Percentiles rank a stretch among this genome's conserved stretches.
These are phyloP conservation scores for Hippoglossus stenolepis DNA, from an alignment of 2,113 vertebrate species.

Conservation along the genomic window DNA sequence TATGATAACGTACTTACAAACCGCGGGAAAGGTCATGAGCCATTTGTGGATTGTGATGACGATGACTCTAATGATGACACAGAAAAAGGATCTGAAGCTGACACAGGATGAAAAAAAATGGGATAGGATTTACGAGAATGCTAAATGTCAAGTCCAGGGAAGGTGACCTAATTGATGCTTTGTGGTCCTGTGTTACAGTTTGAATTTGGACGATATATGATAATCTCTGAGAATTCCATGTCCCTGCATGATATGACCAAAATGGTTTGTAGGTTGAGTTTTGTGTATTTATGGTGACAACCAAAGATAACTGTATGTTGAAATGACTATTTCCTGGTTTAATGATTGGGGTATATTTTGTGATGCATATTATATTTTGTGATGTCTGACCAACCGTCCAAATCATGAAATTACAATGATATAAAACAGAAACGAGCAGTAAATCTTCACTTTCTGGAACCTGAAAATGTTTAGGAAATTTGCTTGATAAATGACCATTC, in stretches of 20 bases:
- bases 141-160: not conserved
- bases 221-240: not conserved
- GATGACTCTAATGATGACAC: not conserved
- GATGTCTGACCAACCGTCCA: not conserved
- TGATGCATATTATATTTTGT: no score
- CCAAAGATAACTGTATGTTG: no score
- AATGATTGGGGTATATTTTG: no score
- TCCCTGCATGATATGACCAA: no score
- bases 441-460: no score
- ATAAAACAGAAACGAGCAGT: no score
- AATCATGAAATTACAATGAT: no score
- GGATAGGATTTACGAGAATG: not conserved
- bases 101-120: not conserved
- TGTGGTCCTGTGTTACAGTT: not conserved
- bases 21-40: not conserved
- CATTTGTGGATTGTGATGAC: not conserved
- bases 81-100: not conserved
- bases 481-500: not conserved
- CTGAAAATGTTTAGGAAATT: not conserved
- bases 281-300: no score
- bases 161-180: not conserved
- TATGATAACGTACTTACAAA: not conserved
- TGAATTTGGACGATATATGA: not conserved
- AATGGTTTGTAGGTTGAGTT: no score
- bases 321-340: no score